Evolutionary conservation across 2,888 invertebrate genomes (phyloP), one percentile per base, ranked within the genome.

Genomic region (Adelphocoris suturalis): DNA sequence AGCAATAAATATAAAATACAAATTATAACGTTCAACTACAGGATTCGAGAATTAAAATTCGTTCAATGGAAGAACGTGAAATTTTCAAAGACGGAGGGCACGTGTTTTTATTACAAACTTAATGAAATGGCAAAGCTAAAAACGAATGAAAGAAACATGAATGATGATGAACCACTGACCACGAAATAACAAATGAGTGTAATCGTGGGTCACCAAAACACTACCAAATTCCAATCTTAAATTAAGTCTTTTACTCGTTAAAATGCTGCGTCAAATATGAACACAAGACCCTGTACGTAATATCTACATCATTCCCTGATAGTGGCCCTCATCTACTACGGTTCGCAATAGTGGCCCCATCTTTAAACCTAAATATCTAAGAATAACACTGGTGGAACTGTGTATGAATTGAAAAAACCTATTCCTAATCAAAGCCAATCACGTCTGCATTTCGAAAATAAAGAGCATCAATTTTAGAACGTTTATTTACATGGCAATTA

Each of bases 381-480:
- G 19, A n/a, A n/a, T n/a, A n/a, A n/a, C 37, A 57, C 7, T 27
- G 68, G 5, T 19, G 68, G 68, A 23, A 23, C 19, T 23, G 7
- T 68, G 0, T 68, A 23, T 12, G 11, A 68, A 68, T 19, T 27
- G 68, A 23, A 7, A 19, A n/a, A 27, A 23, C 23, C 68, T 68
- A 68, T 68, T 19, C 13, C 23, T 23, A 68, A 68, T 68, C 68
- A 68, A 68, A 68, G 68, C 68, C 68, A 68, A 68, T 68, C 11
- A 68, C 23, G 2, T 52, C 52, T 16, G 52, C 16, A 1, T 23
- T 23, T 68, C 61, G 19, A 23, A 9, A 68, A 68, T 68, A 23
- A 23, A 13, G 11, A 23, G 23, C 27, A 23, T 68, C 23, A 9
- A 23, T 23, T 68, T 68, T 68, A 68, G 27, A 68, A 68, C 23